Evolutionary conservation across 2,797 vertebrate species (phyloP).

Genomic region (Acipenser ruthenus): DNA sequence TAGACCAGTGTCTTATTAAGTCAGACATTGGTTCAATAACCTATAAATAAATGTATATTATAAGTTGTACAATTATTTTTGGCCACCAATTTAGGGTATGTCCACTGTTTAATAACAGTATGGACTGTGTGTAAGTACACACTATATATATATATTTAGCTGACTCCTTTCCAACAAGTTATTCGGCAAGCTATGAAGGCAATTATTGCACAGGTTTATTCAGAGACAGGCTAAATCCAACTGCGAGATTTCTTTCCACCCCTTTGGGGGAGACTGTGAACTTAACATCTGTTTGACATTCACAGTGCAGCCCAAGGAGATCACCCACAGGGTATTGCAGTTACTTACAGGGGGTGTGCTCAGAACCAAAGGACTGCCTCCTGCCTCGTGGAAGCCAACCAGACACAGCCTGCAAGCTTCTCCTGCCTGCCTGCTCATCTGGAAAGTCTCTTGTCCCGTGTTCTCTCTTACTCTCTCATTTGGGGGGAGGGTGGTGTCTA

Average conservation of each 20-base stretch:
- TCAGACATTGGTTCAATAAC: too few relatives aligned
- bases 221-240: conserved; percentile 24
- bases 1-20: too few relatives aligned
- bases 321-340: conserved; percentile 69
- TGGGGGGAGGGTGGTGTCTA: too few relatives aligned
- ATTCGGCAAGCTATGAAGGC: conserved; percentile 14
- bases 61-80: too few relatives aligned
- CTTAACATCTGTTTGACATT: conserved; percentile 66
- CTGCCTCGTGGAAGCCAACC: not conserved
- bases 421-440: conserved; percentile 3
- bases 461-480: not conserved
- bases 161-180: conserved; percentile 7
- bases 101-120: too few relatives aligned
- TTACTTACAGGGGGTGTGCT: conserved; percentile 44
- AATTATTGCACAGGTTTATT: conserved; percentile 19
- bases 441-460: not conserved
- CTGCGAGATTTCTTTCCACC: conserved; percentile 24
- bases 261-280: conserved; percentile 35
- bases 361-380: conserved; percentile 36
- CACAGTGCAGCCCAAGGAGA: conserved; percentile 42
- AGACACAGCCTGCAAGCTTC: not conserved
- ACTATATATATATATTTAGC: not conserved
- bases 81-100: too few relatives aligned
- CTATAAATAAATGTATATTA: too few relatives aligned
- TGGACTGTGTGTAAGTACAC: too few relatives aligned